phyloP scores from a whole-genome alignment of 1,140 invertebrate genomes.

The Dysdera silvatica region DNA sequence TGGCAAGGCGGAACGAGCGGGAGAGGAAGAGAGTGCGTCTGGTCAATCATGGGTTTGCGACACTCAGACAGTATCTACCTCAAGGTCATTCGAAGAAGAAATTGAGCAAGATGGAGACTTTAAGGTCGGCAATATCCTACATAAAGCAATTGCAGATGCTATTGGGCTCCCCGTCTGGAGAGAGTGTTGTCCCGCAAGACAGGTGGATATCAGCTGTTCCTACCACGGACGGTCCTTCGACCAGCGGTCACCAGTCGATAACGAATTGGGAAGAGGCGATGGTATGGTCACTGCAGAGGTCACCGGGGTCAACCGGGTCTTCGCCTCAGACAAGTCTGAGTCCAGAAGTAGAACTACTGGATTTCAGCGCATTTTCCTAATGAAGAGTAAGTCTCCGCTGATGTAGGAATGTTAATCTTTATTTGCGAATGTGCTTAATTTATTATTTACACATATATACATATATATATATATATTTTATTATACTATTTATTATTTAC shows the following conservation, averaged over 20 bases:
- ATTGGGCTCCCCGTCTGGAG: conserved; percentile 47
- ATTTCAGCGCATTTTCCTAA: conserved; percentile 16
- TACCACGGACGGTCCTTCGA: background rate
- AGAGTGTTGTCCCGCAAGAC: conserved; percentile 40
- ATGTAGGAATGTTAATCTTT: too few species aligned
- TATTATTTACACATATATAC: too few species aligned
- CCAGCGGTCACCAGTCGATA: background rate
- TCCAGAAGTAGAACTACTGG: conserved; percentile 13
- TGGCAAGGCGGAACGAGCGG: conserved; percentile 53
- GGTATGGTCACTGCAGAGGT: background rate
- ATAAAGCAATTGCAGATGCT: conserved; percentile 74
- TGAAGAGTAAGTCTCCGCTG: too few species aligned
- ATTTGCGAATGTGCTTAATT: too few species aligned
- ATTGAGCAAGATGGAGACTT: conserved; percentile 88
- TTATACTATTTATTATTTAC: too few species aligned
- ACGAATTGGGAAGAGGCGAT: conserved; percentile 24
- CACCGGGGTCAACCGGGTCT: conserved; percentile 14
- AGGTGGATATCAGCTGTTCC: background rate
- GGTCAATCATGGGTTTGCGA: conserved; percentile 75
- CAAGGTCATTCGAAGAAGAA: conserved; percentile 57
- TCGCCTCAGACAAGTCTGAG: conserved; percentile 22
- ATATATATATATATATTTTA: too few species aligned
- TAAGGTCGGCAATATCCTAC: conserved; percentile 86
- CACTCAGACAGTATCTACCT: conserved; percentile 72
- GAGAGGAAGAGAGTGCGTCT: conserved; percentile 46